Percentiles rank a stretch among this genome's conserved stretches.
phyloP scores from a whole-genome alignment of 2,797 vertebrate species.

The Aplochiton taeniatus region DNA sequence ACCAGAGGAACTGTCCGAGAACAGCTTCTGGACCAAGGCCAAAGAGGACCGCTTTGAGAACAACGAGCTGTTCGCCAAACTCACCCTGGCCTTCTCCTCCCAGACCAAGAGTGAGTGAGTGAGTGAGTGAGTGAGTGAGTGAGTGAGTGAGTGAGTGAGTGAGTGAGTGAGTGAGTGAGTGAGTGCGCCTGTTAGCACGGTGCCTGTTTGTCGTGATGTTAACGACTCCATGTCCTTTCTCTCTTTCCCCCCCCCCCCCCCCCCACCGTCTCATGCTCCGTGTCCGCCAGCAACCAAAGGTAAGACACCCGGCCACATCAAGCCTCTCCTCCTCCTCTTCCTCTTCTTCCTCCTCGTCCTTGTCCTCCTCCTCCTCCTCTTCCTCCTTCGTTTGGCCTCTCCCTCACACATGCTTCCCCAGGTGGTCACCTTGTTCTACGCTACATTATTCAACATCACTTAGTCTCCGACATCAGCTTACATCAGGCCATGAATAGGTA shows the following conservation, averaged over 20 bases:
- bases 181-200: neutral
- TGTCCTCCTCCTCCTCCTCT: neutral
- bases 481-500: too few species aligned
- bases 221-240: neutral
- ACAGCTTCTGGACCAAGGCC: conserved; percentile 85
- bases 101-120: conserved; percentile 85
- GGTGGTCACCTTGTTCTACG: too few species aligned
- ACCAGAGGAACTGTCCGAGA: conserved; percentile 82
- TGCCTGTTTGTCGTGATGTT: neutral
- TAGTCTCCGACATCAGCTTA: too few species aligned
- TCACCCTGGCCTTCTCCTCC: conserved; percentile 84
- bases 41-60: conserved; percentile 86
- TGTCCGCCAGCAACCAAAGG: neutral
- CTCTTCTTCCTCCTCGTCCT: conserved; percentile 22
- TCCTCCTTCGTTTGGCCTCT: conserved; percentile 9
- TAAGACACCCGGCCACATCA: neutral
- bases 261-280: neutral
- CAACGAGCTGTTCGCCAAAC: conserved; percentile 88
- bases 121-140: neutral
- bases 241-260: neutral
- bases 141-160: conserved; percentile 8
- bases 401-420: neutral
- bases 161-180: neutral
- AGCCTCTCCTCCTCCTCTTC: neutral
- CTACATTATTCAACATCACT: too few species aligned